Base-by-base conservation (phyloP, 2,888 invertebrate genomes). In the Cerceris ruficornis region DNA sequence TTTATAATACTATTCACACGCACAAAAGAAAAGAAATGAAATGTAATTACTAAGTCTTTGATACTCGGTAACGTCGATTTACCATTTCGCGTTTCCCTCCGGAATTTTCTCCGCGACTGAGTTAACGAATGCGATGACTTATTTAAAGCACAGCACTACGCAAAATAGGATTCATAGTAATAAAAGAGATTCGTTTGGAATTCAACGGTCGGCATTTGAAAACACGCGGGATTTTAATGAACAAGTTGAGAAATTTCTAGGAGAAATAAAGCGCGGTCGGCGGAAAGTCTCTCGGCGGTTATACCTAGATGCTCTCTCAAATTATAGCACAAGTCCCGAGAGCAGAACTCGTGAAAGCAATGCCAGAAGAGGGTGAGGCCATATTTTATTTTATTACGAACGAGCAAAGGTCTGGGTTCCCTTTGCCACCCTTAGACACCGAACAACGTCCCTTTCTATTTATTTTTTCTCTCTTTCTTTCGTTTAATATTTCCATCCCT, bases 181-280 rank as follows among this genome's bases (percentile, higher is more conserved):
- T 74, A 69, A 78, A 69, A 73, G 67, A 70, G 67, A 74, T 74
- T 77, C n/a, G 43, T 62, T 62, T 59, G 68, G 61, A 8, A 42
- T 14, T 8, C 42, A 61, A 64, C 60, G 57, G 66, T 17, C 54
- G 54, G 64, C 57, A 50, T 72, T 70, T 57, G 70, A 74, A 80
- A 80, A 60, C 70, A 68, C 80, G 69, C 60, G 70, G 78, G 69
- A 74, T 77, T 78, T 78, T 80, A 80, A 80, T 74, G 80, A 80
- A 78, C 73, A 74, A 80, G 80, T 80, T 78, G 74, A 60, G 69
- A 70, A 67, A 78, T 79, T 80, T 78, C 67, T 50, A 70, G 15
- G 67, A 57, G 67, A 46, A 73, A 77, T 73, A 77, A 77, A 77
- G 66, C 64, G 55, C 69, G 55, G n/a, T 55, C 54, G 72, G 69